Conservation (phyloP, 37 sponge, comb jelly and placozoan species). For the Aplysina aerophoba region DNA sequence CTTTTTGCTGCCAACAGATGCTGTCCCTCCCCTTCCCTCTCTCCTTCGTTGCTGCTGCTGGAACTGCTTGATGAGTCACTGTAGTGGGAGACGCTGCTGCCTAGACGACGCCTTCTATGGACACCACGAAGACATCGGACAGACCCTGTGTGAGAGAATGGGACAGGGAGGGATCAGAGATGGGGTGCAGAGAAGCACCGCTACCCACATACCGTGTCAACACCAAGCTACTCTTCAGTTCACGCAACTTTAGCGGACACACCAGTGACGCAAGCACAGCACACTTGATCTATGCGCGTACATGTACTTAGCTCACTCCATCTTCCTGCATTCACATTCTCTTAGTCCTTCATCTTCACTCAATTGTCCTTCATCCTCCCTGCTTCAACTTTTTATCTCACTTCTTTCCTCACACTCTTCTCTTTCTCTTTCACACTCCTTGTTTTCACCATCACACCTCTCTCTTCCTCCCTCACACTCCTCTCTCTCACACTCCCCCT, state of each 20-base stretch:
- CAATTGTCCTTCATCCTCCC: background rate
- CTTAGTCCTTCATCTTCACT: too few relatives aligned
- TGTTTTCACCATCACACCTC: background rate
- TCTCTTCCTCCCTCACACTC: too few relatives aligned
- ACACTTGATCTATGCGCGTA: too few relatives aligned
- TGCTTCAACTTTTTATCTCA: background rate
- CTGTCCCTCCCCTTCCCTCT: background rate
- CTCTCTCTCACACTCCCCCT: too few relatives aligned
- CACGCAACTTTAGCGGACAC: too few relatives aligned
- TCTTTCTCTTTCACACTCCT: background rate
- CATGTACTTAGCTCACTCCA: too few relatives aligned
- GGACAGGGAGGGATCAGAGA: background rate
- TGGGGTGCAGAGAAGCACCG: background rate
- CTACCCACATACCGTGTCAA: too few relatives aligned
- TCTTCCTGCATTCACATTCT: too few relatives aligned
- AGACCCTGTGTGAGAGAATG: background rate
- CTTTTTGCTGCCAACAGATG: background rate
- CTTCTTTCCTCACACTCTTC: background rate
- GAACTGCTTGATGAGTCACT: background rate
- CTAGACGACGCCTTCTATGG: conserved; percentile 58
- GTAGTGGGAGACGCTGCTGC: background rate
- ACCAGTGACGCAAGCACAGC: too few relatives aligned
- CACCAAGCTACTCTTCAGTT: too few relatives aligned
- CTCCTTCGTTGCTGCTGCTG: background rate
- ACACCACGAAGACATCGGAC: background rate